Evolutionary conservation across 2,113 vertebrate genomes (phyloP).

Genomic region (Aegotheles bennettii): DNA sequence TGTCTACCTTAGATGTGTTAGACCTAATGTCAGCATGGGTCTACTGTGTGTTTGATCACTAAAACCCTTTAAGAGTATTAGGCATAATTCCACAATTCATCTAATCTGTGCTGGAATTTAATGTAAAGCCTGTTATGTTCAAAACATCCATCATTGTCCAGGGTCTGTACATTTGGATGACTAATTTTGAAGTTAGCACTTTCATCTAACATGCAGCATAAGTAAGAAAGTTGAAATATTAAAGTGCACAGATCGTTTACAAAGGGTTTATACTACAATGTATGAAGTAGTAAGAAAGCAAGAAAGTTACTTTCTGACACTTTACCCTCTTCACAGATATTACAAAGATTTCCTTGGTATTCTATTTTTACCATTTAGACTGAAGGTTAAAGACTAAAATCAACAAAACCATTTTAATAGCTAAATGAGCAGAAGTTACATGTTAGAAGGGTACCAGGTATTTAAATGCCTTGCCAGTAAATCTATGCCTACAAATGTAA

Average conservation of each 20-base stretch:
- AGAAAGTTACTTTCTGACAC: background rate
- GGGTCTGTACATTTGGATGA: slow-evolving; percentile 33
- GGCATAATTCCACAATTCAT: slow-evolving; percentile 41
- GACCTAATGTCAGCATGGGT: slow-evolving; percentile 1
- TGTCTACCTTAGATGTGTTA: background rate
- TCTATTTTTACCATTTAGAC: background rate
- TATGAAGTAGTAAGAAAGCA: background rate
- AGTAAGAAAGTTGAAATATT: slow-evolving; percentile 19
- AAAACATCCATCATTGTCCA: slow-evolving; percentile 44
- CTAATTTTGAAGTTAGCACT: slow-evolving; percentile 36
- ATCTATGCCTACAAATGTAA: background rate
- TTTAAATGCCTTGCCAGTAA: background rate
- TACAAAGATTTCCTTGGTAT: background rate
- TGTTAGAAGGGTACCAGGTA: background rate
- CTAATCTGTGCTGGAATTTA: slow-evolving; percentile 31
- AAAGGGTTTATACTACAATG: background rate
- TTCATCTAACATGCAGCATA: background rate
- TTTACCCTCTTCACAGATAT: background rate
- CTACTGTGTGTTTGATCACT: slow-evolving; percentile 10
- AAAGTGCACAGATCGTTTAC: background rate
- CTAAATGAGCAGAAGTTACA: background rate
- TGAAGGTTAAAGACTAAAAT: background rate
- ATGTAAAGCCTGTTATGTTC: slow-evolving; percentile 51
- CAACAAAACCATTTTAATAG: background rate
- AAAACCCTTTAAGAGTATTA: slow-evolving; percentile 51